These are phyloP conservation scores for Penaeus indicus DNA, from an alignment of 1,140 invertebrate species.

Conservation along the genomic window DNA sequence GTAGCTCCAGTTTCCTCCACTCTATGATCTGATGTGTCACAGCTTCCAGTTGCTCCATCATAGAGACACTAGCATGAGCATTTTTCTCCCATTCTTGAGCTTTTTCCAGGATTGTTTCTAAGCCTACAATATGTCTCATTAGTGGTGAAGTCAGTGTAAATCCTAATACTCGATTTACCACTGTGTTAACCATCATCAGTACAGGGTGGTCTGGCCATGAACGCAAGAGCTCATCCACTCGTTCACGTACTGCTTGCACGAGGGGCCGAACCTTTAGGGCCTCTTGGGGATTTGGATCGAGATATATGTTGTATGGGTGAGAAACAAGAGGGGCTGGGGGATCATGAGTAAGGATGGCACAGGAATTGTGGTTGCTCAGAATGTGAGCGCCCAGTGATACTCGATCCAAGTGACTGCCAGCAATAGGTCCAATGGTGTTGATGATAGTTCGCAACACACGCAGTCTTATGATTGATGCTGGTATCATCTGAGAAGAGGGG, in stretches of 20 bases:
- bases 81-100: conserved; percentile 69
- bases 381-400: conserved; percentile 57
- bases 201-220: conserved; percentile 94
- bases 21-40: conserved; percentile 86
- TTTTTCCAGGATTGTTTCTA: conserved; percentile 89
- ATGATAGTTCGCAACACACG: conserved; percentile 43
- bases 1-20: conserved; percentile 93
- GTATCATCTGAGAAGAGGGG: conserved; percentile 34
- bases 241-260: conserved; percentile 76
- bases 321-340: conserved; percentile 48
- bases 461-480: conserved; percentile 37
- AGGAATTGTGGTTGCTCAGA: conserved; percentile 56
- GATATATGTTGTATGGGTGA: conserved; percentile 85
- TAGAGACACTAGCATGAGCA: conserved; percentile 78
- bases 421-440: conserved; percentile 53
- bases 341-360: conserved; percentile 41
- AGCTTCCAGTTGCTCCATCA: conserved; percentile 79
- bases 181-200: conserved; percentile 78
- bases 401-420: conserved; percentile 44
- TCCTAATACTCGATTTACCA: conserved; percentile 82
- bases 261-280: conserved; percentile 80
- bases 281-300: conserved; percentile 85
- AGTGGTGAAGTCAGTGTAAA: conserved; percentile 86
- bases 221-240: conserved; percentile 79
- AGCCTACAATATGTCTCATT: conserved; percentile 88